phyloP scores from a whole-genome alignment of 2,888 invertebrate genomes.

The Lepidocyrtoides sp. region DNA sequence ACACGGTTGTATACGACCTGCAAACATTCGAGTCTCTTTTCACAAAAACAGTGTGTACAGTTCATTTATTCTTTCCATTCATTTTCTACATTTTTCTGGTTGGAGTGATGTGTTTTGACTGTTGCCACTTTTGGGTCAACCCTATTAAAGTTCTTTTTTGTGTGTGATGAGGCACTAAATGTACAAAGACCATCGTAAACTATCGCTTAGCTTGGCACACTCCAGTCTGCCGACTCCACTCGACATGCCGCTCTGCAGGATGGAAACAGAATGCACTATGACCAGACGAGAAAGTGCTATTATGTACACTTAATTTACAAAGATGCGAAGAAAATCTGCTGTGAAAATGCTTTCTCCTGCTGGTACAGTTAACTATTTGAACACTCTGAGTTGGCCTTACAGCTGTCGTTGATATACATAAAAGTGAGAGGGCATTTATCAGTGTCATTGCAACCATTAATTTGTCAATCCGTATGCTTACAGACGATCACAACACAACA shows the following conservation, averaged over 20 bases:
- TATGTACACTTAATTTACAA: background rate
- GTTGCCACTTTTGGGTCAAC: slow-evolving; percentile 40
- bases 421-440: slow-evolving; percentile 68
- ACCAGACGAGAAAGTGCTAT: background rate
- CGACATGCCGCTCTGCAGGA: too few species aligned
- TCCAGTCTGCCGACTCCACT: background rate
- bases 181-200: slow-evolving; percentile 6
- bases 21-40: too few species aligned
- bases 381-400: background rate
- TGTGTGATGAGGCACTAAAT: slow-evolving; percentile 4
- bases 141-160: background rate
- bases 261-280: slow-evolving; percentile 15
- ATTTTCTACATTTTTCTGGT: background rate
- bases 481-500: too few species aligned
- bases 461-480: slow-evolving; percentile 64
- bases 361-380: background rate
- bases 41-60: background rate
- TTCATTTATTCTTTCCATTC: slow-evolving; percentile 2
- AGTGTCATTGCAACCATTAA: slow-evolving; percentile 74
- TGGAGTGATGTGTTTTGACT: slow-evolving; percentile 61
- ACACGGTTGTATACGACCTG: too few species aligned
- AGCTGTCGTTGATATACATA: slow-evolving; percentile 14
- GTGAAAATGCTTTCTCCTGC: background rate
- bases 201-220: background rate
- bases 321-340: background rate